These are phyloP conservation scores for Drosophila nigrodunni DNA, from an alignment of 1,140 invertebrate genomes.

Conservation along the genomic window DNA sequence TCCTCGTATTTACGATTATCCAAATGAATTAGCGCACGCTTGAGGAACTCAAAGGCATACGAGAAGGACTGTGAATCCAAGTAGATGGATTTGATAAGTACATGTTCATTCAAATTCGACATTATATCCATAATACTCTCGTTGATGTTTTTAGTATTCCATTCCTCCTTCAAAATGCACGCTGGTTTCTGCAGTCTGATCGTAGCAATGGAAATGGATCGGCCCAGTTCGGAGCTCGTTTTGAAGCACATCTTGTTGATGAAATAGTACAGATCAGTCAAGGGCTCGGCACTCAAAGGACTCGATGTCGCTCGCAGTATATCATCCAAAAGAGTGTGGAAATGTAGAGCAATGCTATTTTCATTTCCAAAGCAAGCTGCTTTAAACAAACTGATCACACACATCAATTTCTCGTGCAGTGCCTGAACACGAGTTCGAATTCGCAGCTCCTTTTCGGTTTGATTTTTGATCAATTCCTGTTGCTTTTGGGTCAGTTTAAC, in stretches of 20 bases:
- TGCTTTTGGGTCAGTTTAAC: constrained; percentile 94
- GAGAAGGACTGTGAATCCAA: constrained; percentile 89
- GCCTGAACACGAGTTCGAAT: constrained; percentile 87
- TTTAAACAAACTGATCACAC: constrained; percentile 88
- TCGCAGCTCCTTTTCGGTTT: constrained; percentile 93
- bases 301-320: constrained; percentile 88
- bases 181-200: constrained; percentile 90
- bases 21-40: constrained; percentile 86
- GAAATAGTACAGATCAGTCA: constrained; percentile 87
- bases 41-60: constrained; percentile 93
- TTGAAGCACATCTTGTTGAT: constrained; percentile 83
- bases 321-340: constrained; percentile 87
- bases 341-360: constrained; percentile 87
- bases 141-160: constrained; percentile 90
- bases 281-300: constrained; percentile 88
- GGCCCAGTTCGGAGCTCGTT: constrained; percentile 36
- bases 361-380: constrained; percentile 88
- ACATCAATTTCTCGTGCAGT: constrained; percentile 88
- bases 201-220: constrained; percentile 88
- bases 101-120: constrained; percentile 42
- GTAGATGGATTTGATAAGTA: constrained; percentile 27
- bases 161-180: constrained; percentile 91
- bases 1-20: constrained; percentile 86
- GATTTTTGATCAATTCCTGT: constrained; percentile 94
- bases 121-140: constrained; percentile 61